phyloP scores from a whole-genome alignment of 2,113 vertebrate species.

The Heterocephalus glaber region DNA sequence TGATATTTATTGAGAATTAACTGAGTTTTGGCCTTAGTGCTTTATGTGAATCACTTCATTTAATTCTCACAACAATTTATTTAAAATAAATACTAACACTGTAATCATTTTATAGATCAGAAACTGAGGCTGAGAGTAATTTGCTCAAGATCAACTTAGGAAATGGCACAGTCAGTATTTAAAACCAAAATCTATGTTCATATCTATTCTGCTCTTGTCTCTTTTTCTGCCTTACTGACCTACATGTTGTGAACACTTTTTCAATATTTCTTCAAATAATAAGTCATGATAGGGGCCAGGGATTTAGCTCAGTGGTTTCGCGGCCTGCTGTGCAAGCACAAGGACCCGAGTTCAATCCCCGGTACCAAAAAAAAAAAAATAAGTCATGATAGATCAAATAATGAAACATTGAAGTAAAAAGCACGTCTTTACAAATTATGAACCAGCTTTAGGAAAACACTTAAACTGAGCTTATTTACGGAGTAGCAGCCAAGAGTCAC shows the following conservation, averaged over 20 bases:
- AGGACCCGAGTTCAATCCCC: too few species aligned
- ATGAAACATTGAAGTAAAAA: neutral
- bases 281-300: neutral
- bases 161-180: neutral
- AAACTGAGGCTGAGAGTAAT: neutral
- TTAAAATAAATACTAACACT: constrained; percentile 19
- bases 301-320: too few species aligned
- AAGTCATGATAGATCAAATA: neutral
- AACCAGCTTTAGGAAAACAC: neutral
- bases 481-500: neutral
- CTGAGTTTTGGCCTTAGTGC: neutral
- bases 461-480: neutral
- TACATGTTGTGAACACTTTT: neutral
- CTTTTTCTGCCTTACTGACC: neutral
- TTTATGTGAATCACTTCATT: neutral
- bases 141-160: neutral
- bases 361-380: too few species aligned
- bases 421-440: neutral
- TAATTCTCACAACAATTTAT: constrained; percentile 29
- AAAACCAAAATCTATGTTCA: neutral
- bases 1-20: neutral
- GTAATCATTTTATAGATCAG: constrained; percentile 5
- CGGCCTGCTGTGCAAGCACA: too few species aligned
- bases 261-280: neutral
- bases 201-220: neutral